Percentiles rank a stretch among this genome's conserved stretches.
Conservation (phyloP, 2,797 vertebrate genomes). For the Intellagama lesueurii region DNA sequence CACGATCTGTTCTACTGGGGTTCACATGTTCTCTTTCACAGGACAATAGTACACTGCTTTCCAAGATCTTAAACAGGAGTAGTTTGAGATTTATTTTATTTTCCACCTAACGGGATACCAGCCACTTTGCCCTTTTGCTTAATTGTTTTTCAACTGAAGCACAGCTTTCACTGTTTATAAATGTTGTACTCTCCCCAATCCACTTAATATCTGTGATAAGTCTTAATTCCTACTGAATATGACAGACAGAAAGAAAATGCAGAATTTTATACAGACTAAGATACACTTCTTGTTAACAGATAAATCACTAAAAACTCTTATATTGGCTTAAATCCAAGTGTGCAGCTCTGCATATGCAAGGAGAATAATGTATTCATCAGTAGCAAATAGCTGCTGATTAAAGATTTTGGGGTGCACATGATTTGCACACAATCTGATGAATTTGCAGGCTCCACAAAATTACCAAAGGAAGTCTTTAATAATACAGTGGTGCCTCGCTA, state of each 20-base stretch:
- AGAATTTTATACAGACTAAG: neutral
- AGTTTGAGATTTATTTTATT: neutral
- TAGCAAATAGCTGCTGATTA: too few relatives aligned
- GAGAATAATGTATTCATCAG: too few relatives aligned
- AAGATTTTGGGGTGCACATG: too few relatives aligned
- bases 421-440: too few relatives aligned
- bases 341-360: too few relatives aligned
- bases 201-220: constrained; percentile 63
- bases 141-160: constrained; percentile 40
- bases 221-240: constrained; percentile 53
- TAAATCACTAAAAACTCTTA: neutral
- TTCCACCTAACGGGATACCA: neutral
- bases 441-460: too few relatives aligned
- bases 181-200: constrained; percentile 24
- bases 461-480: too few relatives aligned
- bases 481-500: too few relatives aligned
- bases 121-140: neutral
- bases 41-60: constrained; percentile 44
- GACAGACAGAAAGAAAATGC: neutral
- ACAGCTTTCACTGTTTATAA: constrained; percentile 37
- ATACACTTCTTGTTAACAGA: neutral
- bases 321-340: too few relatives aligned
- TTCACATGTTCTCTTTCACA: constrained; percentile 19
- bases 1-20: constrained; percentile 18
- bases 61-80: constrained; percentile 42